Conservation (phyloP, 35 echinoderm and acorn worm genomes). For the Apostichopus japonicus region DNA sequence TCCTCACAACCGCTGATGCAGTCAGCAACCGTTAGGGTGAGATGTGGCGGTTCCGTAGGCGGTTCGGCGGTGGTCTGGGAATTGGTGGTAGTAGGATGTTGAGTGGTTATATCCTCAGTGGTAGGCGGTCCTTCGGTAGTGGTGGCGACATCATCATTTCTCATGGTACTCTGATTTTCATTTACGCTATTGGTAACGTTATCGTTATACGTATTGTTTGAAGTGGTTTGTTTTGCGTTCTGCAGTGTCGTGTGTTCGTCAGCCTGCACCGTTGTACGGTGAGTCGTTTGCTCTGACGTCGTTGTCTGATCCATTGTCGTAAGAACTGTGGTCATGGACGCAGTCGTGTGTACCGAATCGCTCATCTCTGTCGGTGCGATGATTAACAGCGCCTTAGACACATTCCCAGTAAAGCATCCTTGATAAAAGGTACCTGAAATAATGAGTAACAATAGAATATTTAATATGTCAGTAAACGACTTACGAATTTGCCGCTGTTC, state of each 20-base stretch:
- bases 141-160: neutral
- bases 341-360: neutral
- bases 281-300: slow-evolving; percentile 45
- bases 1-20: slow-evolving; percentile 65
- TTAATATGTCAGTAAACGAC: no score
- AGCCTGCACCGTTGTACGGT: neutral
- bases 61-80: slow-evolving; percentile 22
- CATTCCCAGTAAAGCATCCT: slow-evolving; percentile 41
- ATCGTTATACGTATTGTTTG: neutral
- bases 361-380: neutral
- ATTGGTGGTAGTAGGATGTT: slow-evolving; percentile 34
- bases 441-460: no score
- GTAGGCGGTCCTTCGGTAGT: slow-evolving; percentile 26
- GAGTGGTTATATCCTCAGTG: neutral
- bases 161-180: neutral
- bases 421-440: neutral
- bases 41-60: slow-evolving; percentile 53
- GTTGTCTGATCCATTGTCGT: neutral
- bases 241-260: neutral
- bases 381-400: neutral
- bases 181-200: neutral
- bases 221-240: neutral
- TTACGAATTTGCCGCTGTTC: no score
- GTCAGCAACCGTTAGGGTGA: slow-evolving; percentile 61
- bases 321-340: neutral